Conservation (phyloP, 37 sponge, comb jelly and placozoan species). For the Oscarella lobularis region DNA sequence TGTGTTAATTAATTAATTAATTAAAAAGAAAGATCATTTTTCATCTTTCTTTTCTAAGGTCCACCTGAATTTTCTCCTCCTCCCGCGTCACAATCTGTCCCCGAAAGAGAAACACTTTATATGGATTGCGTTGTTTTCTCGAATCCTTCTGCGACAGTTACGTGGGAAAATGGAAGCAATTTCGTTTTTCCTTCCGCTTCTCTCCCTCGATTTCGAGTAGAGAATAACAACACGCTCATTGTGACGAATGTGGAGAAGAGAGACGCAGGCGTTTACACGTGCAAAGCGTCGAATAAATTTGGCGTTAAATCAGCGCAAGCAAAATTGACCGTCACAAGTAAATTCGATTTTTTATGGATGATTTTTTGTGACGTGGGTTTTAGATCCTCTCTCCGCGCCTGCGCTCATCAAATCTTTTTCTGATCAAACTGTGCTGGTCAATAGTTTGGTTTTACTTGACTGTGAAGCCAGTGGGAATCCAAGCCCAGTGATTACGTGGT, state of each 20-base stretch:
- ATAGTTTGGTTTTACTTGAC: background rate
- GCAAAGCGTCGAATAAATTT: background rate
- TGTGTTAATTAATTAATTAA: too few relatives aligned
- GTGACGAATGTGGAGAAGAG: background rate
- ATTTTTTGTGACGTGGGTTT: too few relatives aligned
- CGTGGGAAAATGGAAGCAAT: background rate
- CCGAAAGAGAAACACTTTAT: background rate
- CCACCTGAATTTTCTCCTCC: background rate
- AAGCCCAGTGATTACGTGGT: background rate
- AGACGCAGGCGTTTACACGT: background rate
- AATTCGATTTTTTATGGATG: too few relatives aligned
- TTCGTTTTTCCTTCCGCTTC: background rate
- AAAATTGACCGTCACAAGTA: background rate
- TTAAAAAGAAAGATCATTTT: too few relatives aligned
- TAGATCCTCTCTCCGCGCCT: background rate
- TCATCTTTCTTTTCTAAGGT: background rate
- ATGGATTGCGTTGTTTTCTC: background rate
- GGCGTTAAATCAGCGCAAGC: background rate
- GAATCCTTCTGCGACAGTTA: background rate
- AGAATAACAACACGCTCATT: background rate
- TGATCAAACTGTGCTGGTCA: background rate
- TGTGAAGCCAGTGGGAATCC: background rate
- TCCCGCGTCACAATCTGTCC: background rate
- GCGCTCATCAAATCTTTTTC: background rate
- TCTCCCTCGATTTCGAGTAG: background rate